Conservation (phyloP, 2,888 invertebrate genomes). For the Atrina japonica region DNA sequence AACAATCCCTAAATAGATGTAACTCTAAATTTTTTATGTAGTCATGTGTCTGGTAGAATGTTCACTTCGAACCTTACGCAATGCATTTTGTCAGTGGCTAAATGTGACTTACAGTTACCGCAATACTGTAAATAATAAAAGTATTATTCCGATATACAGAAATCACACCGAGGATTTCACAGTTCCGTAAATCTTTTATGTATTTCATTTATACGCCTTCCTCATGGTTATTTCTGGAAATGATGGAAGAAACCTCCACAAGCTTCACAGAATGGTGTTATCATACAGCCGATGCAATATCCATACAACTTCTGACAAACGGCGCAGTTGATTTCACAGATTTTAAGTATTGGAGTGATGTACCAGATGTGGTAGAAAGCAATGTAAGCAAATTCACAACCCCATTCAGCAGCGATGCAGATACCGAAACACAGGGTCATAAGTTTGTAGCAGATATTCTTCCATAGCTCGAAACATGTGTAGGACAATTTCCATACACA, state of each 20-base stretch:
- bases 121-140: too few relatives aligned
- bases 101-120: too few relatives aligned
- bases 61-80: too few relatives aligned
- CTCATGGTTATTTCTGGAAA: conserved; percentile 15
- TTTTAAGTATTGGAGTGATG: conserved; percentile 55
- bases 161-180: too few relatives aligned
- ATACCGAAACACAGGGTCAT: conserved; percentile 86
- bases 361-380: conserved; percentile 80
- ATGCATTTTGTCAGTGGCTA: too few relatives aligned
- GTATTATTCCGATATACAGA: too few relatives aligned
- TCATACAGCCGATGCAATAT: conserved; percentile 47
- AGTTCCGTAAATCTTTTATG: too few relatives aligned
- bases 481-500: conserved; percentile 88
- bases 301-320: conserved; percentile 43
- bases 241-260: conserved; percentile 51
- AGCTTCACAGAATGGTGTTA: conserved; percentile 56
- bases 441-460: conserved; percentile 86
- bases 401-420: conserved; percentile 85
- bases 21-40: too few relatives aligned
- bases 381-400: conserved; percentile 81
- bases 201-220: too few relatives aligned
- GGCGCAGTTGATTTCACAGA: conserved; percentile 81
- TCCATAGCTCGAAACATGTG: conserved; percentile 84
- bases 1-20: too few relatives aligned
- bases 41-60: too few relatives aligned